Percentiles rank a stretch among this genome's conserved stretches.
Conservation (phyloP, 2,888 invertebrate genomes). For the Leptarthrus brevirostris region DNA sequence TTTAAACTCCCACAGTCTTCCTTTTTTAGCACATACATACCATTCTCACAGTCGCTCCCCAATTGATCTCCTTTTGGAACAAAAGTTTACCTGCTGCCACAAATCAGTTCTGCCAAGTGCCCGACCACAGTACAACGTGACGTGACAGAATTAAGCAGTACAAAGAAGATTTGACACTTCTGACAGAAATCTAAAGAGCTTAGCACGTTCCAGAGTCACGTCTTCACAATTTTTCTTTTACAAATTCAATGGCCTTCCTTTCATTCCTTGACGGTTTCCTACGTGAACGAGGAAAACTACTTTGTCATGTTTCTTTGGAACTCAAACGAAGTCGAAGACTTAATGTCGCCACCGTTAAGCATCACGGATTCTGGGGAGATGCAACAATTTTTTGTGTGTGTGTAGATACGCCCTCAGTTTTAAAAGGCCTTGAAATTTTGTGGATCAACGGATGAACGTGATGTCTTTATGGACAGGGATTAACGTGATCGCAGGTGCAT, state of each 20-base stretch:
- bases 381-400: no score
- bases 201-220: neutral
- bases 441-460: neutral
- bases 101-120: neutral
- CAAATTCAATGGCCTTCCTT: neutral
- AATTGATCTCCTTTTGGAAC: no score
- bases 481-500: neutral
- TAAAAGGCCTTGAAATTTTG: no score
- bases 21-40: no score
- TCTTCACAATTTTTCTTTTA: neutral
- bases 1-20: no score
- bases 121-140: neutral
- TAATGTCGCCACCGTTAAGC: neutral
- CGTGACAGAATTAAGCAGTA: neutral
- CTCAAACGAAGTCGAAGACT: neutral
- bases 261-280: neutral
- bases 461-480: neutral
- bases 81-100: no score
- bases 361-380: no score
- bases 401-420: no score
- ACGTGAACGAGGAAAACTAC: neutral
- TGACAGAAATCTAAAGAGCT: neutral
- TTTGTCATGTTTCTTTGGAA: neutral
- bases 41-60: no score
- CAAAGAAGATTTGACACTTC: neutral